These are phyloP conservation scores for Austrofundulus limnaeus DNA, from an alignment of 2,113 vertebrate species.

Conservation along the genomic window DNA sequence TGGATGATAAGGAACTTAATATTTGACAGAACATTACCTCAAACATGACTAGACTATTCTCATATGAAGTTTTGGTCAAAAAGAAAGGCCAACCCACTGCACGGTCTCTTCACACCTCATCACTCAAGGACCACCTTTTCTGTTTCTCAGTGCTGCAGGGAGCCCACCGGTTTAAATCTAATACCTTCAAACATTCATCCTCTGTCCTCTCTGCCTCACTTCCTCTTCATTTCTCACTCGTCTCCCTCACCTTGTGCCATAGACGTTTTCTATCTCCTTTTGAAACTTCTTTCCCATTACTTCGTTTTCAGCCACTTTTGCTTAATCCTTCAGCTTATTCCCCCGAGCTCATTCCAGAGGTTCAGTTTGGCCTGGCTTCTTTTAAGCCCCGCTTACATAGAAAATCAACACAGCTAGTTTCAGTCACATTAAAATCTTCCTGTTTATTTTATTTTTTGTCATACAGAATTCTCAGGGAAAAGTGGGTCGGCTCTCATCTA, in stretches of 20 bases:
- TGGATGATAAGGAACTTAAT: too few relatives aligned
- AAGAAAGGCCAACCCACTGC: constrained; percentile 29
- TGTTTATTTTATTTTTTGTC: constrained; percentile 12
- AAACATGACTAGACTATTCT: too few relatives aligned
- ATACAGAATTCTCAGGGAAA: constrained; percentile 42
- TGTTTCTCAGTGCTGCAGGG: constrained; percentile 51
- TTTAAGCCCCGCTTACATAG: constrained; percentile 40
- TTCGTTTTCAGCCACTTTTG: not conserved
- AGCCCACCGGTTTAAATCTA: constrained; percentile 60
- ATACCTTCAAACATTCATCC: constrained; percentile 60
- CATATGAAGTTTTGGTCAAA: constrained; percentile 15
- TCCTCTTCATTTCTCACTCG: constrained; percentile 51
- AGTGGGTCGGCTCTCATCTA: constrained; percentile 35
- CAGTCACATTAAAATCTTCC: constrained; percentile 54
- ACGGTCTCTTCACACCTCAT: constrained; percentile 48
- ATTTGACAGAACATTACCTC: too few relatives aligned
- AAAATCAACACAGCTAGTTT: constrained; percentile 52
- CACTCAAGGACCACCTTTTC: constrained; percentile 50
- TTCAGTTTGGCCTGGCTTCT: constrained; percentile 46
- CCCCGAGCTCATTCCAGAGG: constrained; percentile 50
- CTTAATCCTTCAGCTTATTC: constrained; percentile 63
- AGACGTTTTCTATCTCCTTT: constrained; percentile 7
- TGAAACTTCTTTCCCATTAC: constrained; percentile 16
- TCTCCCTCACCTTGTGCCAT: not conserved
- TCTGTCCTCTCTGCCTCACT: constrained; percentile 52